Percentiles rank a stretch among this genome's conserved stretches.
Evolutionary conservation across 2,888 invertebrate species (phyloP).

Genomic region (Craniophora ligustri): DNA sequence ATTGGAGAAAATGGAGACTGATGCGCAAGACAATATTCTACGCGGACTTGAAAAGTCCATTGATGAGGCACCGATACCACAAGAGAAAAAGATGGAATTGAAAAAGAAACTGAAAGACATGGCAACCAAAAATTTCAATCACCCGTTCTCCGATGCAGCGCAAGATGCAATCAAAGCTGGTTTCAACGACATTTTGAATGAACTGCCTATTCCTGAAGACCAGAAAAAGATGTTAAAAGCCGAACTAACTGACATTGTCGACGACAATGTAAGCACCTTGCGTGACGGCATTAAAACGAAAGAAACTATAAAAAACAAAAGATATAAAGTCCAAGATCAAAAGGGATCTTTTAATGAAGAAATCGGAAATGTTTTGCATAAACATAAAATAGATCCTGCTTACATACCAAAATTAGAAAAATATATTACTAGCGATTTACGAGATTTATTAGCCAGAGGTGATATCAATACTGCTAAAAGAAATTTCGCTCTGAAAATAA

Average conservation of each 20-base stretch:
- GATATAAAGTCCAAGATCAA: background rate
- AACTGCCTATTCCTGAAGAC: constrained; percentile 4
- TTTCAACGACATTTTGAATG: constrained; percentile 1
- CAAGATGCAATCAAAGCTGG: background rate
- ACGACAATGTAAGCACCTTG: background rate
- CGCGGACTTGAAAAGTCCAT: background rate
- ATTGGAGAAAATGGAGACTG: background rate
- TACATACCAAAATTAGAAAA: background rate
- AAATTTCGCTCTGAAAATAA: constrained; percentile 12
- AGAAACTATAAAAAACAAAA: background rate
- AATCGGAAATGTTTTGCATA: background rate
- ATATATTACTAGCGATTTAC: constrained; percentile 9
- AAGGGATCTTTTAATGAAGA: background rate
- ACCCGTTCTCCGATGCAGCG: background rate
- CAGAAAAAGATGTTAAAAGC: constrained; percentile 6
- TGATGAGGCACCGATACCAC: constrained; percentile 1
- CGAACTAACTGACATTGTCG: constrained; percentile 3
- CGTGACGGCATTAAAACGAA: background rate
- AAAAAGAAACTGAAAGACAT: constrained; percentile 5
- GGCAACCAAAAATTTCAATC: background rate
- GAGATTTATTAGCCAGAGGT: background rate
- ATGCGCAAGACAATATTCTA: background rate
- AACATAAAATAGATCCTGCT: constrained; percentile 5
- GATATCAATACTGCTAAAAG: constrained; percentile 8
- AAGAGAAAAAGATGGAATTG: background rate